Evolutionary conservation across 2,113 vertebrate species (phyloP).

Genomic region (Gobiocypris rarus): DNA sequence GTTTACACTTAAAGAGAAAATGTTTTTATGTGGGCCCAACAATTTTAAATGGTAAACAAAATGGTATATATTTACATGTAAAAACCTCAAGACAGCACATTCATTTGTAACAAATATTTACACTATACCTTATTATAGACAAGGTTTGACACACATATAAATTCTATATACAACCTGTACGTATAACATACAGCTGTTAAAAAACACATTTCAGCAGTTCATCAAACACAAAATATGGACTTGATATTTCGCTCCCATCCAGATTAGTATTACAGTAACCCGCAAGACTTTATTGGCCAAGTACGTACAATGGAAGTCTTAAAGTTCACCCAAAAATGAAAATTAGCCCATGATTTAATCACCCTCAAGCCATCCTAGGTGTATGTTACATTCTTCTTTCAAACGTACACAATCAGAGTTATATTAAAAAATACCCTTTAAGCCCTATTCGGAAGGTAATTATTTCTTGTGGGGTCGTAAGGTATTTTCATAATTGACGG

Average conservation of each 20-base stretch:
- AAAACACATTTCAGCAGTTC: background rate
- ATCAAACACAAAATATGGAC: background rate
- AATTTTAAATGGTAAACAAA: background rate
- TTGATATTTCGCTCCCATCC: background rate
- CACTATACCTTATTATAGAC: background rate
- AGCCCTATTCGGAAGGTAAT: too few relatives aligned
- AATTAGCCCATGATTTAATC: too few relatives aligned
- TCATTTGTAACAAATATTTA: background rate
- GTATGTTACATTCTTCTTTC: too few relatives aligned
- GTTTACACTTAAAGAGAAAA: background rate
- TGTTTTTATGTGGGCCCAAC: background rate
- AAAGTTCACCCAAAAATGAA: too few relatives aligned
- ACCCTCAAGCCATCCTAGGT: too few relatives aligned
- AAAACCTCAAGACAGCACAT: background rate
- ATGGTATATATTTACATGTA: background rate
- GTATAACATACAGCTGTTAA: background rate
- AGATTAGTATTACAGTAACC: constrained; percentile 9
- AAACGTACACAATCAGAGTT: too few relatives aligned
- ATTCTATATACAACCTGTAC: background rate
- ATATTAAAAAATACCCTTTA: too few relatives aligned
- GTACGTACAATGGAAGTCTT: too few relatives aligned
- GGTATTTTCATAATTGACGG: too few relatives aligned
- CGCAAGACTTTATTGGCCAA: background rate
- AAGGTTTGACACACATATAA: background rate
- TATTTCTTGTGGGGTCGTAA: too few relatives aligned